Conservation (phyloP, 2,888 invertebrate genomes). For the Xestia rhomboidea region DNA sequence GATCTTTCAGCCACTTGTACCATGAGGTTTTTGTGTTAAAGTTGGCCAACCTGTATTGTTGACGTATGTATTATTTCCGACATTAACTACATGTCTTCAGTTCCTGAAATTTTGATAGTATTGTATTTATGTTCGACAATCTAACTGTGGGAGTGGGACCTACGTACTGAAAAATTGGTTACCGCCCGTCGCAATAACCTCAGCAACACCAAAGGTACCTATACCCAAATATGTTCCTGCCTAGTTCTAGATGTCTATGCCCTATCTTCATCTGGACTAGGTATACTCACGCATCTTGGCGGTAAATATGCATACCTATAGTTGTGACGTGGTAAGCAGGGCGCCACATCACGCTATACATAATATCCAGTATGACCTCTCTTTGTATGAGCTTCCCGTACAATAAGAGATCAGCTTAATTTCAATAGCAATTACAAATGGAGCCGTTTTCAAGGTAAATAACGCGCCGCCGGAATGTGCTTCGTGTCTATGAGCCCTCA, state of each 20-base stretch:
- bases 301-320: neutral
- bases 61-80: neutral
- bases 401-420: no score
- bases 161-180: neutral
- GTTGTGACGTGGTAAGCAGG: neutral
- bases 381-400: no score
- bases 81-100: neutral
- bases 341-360: no score
- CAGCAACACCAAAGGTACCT: neutral
- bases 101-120: neutral
- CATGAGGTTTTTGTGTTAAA: neutral
- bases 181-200: neutral
- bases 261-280: neutral
- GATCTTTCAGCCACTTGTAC: neutral
- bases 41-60: slow-evolving; percentile 2
- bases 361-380: no score
- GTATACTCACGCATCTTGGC: neutral
- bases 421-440: neutral
- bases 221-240: neutral
- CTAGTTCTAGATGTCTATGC: neutral
- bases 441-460: neutral
- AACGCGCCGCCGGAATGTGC: neutral
- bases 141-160: neutral
- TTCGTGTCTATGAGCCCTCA: neutral
- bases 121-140: neutral